These are phyloP conservation scores for Sturnus vulgaris DNA, from an alignment of 2,113 vertebrate genomes.

Conservation along the genomic window DNA sequence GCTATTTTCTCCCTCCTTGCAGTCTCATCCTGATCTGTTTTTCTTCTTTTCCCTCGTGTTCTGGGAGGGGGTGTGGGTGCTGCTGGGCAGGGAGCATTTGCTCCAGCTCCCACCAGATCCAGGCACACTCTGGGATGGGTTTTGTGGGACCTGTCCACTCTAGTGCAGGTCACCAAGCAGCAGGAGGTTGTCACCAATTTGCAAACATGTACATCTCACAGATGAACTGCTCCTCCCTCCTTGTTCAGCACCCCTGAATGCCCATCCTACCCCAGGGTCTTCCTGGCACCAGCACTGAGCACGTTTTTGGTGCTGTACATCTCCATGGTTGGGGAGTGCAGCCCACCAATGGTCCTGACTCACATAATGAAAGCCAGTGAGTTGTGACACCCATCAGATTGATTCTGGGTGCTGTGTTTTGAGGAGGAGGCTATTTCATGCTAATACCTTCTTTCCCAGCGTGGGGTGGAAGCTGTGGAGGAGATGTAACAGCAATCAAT, in stretches of 20 bases:
- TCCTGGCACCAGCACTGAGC: background rate
- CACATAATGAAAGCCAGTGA: background rate
- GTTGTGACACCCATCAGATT: background rate
- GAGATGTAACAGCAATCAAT: background rate
- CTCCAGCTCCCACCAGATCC: background rate
- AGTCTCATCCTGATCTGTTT: background rate
- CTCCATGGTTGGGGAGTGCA: background rate
- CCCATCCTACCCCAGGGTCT: background rate
- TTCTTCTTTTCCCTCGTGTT: background rate
- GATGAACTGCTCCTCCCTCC: background rate
- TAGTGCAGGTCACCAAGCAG: background rate
- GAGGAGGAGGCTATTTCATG: conserved; percentile 4
- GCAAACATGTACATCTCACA: rapidly evolving
- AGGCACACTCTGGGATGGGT: rapidly evolving
- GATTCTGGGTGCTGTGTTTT: background rate
- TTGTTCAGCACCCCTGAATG: background rate
- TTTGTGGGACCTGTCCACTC: background rate
- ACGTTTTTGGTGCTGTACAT: background rate
- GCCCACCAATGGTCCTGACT: background rate
- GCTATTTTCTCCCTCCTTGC: rapidly evolving
- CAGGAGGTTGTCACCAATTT: background rate
- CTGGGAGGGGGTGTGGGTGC: background rate
- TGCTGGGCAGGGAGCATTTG: rapidly evolving
- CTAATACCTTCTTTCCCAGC: background rate
- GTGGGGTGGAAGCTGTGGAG: background rate